phyloP scores from a whole-genome alignment of 2,113 vertebrate species.

The Colius striatus region DNA sequence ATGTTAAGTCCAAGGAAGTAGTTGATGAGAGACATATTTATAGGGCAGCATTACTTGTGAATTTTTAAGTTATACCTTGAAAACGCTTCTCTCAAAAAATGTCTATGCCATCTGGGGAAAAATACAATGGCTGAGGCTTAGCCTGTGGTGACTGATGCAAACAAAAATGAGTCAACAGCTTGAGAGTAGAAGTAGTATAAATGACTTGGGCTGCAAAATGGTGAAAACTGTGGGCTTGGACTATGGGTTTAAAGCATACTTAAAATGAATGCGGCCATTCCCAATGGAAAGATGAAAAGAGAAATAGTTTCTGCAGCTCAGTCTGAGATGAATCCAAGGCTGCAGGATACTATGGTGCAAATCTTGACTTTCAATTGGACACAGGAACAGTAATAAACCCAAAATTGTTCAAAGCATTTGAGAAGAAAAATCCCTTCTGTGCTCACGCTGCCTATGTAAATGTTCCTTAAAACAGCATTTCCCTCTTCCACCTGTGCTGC shows the following conservation, averaged over 20 bases:
- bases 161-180: neutral
- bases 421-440: constrained; percentile 20
- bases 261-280: neutral
- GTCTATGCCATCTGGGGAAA: neutral
- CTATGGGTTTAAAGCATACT: neutral
- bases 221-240: neutral
- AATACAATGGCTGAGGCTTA: neutral
- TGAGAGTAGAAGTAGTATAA: neutral
- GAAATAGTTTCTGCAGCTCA: neutral
- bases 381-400: constrained; percentile 22
- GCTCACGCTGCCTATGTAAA: constrained; percentile 20
- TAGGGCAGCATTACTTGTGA: neutral
- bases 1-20: neutral
- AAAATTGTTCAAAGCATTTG: constrained; percentile 22
- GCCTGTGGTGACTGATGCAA: neutral
- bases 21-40: neutral
- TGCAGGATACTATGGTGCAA: neutral
- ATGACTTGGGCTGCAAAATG: neutral
- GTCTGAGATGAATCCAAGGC: neutral
- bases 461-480: constrained; percentile 63
- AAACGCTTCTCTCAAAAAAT: neutral
- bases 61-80: neutral
- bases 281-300: neutral
- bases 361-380: constrained; percentile 16
- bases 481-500: constrained; percentile 41